phyloP scores from a whole-genome alignment of 1,140 invertebrate species.

The Melanaphis sacchari region DNA sequence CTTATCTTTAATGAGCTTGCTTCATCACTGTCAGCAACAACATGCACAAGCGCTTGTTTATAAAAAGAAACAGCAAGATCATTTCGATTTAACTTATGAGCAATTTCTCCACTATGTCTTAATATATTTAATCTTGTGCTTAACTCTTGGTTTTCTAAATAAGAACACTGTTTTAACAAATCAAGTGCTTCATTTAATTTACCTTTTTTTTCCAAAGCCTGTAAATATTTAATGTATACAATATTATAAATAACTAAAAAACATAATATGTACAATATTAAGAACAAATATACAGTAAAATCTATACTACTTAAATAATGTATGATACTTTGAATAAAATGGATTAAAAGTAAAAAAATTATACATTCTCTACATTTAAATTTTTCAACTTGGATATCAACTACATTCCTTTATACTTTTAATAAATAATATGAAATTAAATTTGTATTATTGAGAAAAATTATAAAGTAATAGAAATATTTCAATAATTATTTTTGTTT shows the following conservation, averaged over 20 bases:
- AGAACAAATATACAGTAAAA: not conserved
- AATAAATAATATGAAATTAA: no score
- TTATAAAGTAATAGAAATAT: no score
- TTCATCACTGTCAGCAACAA: slow-evolving; percentile 70
- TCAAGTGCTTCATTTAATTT: slow-evolving; percentile 70
- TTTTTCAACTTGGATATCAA: no score
- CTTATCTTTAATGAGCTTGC: slow-evolving; percentile 78
- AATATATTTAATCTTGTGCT: slow-evolving; percentile 68
- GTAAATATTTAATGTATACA: slow-evolving; percentile 20
- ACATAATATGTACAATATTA: not conserved
- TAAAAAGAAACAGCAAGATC: slow-evolving; percentile 80
- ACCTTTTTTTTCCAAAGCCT: slow-evolving; percentile 66
- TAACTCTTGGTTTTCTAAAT: slow-evolving; percentile 67
- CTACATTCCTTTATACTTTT: no score
- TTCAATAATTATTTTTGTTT: no score
- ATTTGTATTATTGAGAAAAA: no score
- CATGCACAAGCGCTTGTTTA: slow-evolving; percentile 77
- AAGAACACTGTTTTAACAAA: slow-evolving; percentile 68
- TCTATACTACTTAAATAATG: no score
- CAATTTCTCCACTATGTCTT: slow-evolving; percentile 75
- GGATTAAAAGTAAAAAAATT: no score
- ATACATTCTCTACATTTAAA: no score
- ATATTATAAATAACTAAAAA: not conserved
- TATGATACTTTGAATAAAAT: no score
- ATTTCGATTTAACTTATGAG: slow-evolving; percentile 72